Evolutionary conservation across 2,113 vertebrate species (phyloP), one percentile per base, ranked within the genome.

Genomic region (Psilopogon haemacephalus): DNA sequence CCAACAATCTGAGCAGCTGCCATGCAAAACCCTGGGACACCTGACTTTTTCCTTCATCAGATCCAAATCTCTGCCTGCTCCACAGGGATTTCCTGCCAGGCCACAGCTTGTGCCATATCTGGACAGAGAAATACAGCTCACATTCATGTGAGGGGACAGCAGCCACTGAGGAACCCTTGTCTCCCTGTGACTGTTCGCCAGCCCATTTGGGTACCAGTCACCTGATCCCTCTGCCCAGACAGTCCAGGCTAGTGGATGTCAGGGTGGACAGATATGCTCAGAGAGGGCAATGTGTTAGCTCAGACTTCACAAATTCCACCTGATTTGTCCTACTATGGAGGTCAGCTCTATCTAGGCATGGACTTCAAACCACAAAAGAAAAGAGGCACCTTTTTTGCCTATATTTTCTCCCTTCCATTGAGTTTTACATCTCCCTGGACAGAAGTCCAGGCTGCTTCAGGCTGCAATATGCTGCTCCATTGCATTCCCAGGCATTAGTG

Each of bases 151-250:
- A 86, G 48, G 20, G 12, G 6, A 67, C 46, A 63, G 81, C n/a
- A 68, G 27, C 8, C 0, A 1, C 5, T 0, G 1, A 65, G 70
- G n/a, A 28, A 28, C 21, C 1, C 1, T 42, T 64, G 73, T 69
- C 69, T 6, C 16, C 19, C 77, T 30, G 54, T 59, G 23, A 26
- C 32, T 69, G 50, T 46, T 13, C 55, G 42, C 32, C 28, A 74
- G 56, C 76, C 44, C 58, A 48, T n/a, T 8, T 63, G n/a, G 40
- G 30, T 27, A 75, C 37, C 27, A 32, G 55, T 44, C 18, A 17
- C 1, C 7, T 21, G 30, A 19, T n/a, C 21, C 44, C 40, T 33
- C 56, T 42, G 35, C 46, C 46, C 8, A 5, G 44, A 14, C 26
- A 88, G 35, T 42, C 35, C 75, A 11, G 15, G 11, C 35, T 33